Conservation (phyloP, 2,888 invertebrate species). For the Aleiodes leptofemur region DNA sequence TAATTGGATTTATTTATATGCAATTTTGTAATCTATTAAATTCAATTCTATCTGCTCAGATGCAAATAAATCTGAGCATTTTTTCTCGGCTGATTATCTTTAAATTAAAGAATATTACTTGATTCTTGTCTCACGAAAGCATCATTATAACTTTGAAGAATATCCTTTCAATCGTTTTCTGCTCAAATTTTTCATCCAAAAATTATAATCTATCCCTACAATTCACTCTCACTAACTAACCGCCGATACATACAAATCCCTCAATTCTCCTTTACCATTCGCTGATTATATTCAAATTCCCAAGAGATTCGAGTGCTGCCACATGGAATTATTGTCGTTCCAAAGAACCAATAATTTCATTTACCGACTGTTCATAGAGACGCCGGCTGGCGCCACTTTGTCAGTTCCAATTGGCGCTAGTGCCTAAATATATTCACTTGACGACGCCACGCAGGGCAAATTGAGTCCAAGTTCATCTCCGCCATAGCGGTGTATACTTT, state of each 20-base stretch:
- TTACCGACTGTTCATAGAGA: slow-evolving; percentile 16
- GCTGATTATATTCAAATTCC: not conserved
- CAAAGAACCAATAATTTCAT: not conserved
- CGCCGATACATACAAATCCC: not conserved
- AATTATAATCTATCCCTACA: not conserved
- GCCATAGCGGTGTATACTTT: slow-evolving; percentile 69
- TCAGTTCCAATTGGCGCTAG: slow-evolving; percentile 24
- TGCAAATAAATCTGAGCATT: too few species aligned
- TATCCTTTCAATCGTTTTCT: too few species aligned
- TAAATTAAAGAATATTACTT: too few species aligned
- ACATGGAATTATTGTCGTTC: not conserved
- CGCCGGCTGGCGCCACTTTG: slow-evolving; percentile 31
- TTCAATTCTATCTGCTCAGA: too few species aligned
- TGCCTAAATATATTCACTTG: slow-evolving; percentile 11
- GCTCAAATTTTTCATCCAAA: not conserved
- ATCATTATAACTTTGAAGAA: too few species aligned
- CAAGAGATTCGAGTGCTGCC: not conserved
- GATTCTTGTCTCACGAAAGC: too few species aligned
- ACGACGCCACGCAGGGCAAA: slow-evolving; percentile 47
- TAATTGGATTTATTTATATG: too few species aligned
- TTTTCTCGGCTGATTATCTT: too few species aligned
- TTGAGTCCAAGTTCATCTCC: slow-evolving; percentile 54
- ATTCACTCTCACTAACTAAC: too few species aligned
- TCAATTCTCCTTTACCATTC: slow-evolving; percentile 9
- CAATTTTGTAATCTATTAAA: too few species aligned